Percentiles rank a stretch among this genome's conserved stretches.
phyloP scores from a whole-genome alignment of 1,140 invertebrate genomes.

The Pseudomyrmex dendroicus region DNA sequence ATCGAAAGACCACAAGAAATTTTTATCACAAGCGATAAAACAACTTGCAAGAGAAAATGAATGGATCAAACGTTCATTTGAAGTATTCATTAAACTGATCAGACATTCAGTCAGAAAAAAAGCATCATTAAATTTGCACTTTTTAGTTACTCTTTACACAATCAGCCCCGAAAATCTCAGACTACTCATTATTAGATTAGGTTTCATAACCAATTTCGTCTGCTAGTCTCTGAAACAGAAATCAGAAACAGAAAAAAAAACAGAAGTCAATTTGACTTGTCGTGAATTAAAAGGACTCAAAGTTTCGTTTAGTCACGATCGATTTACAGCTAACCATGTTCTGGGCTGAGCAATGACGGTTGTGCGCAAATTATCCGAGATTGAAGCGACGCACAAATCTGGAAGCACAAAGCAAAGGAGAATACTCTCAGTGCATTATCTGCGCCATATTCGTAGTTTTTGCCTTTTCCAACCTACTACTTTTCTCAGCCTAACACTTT shows the following conservation, averaged over 20 bases:
- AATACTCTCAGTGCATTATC: constrained; percentile 84
- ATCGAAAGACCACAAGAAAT: constrained; percentile 48
- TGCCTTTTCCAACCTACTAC: constrained; percentile 83
- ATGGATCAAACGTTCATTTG: constrained; percentile 27
- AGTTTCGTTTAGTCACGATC: constrained; percentile 71
- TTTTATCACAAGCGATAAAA: constrained; percentile 37
- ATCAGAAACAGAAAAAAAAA: constrained; percentile 77
- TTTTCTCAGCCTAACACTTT: constrained; percentile 76
- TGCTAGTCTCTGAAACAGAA: constrained; percentile 85
- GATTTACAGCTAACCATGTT: constrained; percentile 83
- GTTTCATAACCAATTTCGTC: constrained; percentile 79
- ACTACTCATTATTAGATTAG: constrained; percentile 74
- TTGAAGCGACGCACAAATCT: constrained; percentile 85
- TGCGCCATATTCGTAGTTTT: constrained; percentile 80
- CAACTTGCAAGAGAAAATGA: constrained; percentile 41
- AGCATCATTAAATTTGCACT: constrained; percentile 43
- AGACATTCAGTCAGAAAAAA: constrained; percentile 24
- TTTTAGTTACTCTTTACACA: constrained; percentile 63
- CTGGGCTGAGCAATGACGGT: constrained; percentile 84
- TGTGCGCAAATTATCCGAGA: constrained; percentile 84
- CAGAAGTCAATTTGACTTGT: constrained; percentile 72
- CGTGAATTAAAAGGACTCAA: constrained; percentile 66
- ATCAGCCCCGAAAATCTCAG: constrained; percentile 71
- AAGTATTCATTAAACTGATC: constrained; percentile 34
- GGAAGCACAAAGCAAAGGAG: constrained; percentile 86